Evolutionary conservation across 2,113 vertebrate genomes (phyloP).

Genomic region (Atractosteus spatula): DNA sequence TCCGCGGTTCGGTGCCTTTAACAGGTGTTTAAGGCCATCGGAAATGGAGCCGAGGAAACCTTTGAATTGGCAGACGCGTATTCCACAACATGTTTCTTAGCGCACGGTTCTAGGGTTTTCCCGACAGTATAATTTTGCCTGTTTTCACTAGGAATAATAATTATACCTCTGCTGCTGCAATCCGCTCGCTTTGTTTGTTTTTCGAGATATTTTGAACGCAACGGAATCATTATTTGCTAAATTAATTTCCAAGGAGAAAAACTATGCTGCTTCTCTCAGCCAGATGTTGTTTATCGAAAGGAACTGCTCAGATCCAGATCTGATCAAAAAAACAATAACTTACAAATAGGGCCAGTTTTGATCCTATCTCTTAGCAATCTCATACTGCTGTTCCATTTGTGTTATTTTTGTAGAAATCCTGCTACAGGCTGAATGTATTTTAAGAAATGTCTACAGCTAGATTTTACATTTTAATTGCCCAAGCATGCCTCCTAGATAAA

Average conservation of each 20-base stretch:
- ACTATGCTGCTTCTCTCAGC: conserved; percentile 10
- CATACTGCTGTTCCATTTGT: too few relatives aligned
- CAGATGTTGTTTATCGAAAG: conserved; percentile 17
- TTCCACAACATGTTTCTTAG: conserved; percentile 3
- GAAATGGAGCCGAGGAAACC: neutral
- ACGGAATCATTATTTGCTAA: conserved; percentile 28
- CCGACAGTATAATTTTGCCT: conserved; percentile 38
- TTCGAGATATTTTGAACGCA: conserved; percentile 22
- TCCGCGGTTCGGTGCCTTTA: neutral
- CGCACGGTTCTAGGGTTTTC: conserved; percentile 48
- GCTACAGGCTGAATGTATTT: too few relatives aligned
- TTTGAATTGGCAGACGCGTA: neutral
- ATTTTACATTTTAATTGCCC: too few relatives aligned
- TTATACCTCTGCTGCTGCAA: conserved; percentile 41
- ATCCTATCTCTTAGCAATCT: conserved; percentile 12
- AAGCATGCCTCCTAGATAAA: too few relatives aligned
- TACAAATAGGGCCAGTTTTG: conserved; percentile 18
- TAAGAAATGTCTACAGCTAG: too few relatives aligned
- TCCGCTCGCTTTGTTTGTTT: conserved; percentile 29
- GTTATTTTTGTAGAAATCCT: too few relatives aligned
- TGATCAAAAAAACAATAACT: conserved; percentile 13
- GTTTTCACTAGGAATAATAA: conserved; percentile 41
- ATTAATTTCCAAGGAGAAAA: conserved; percentile 15
- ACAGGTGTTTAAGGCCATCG: conserved; percentile 10
- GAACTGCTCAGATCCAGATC: conserved; percentile 15